A percentile compares a stretch with the other conserved stretches of the same genome.
Conservation (phyloP, 2,888 invertebrate species). For the Dysmachus trigonus region DNA sequence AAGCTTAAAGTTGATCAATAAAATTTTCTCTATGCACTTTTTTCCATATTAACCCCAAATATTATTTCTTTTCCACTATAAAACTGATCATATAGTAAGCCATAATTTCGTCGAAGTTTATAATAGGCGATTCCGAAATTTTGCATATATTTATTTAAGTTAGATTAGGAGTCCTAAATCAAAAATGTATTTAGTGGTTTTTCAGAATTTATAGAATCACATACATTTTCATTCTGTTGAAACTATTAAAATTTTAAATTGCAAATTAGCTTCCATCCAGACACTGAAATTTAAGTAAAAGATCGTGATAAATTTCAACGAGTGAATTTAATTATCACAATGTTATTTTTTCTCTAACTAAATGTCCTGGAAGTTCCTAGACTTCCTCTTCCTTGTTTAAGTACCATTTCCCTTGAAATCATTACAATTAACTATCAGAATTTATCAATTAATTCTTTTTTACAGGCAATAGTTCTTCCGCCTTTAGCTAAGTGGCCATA, state of each 20-base stretch:
- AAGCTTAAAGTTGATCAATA: no score
- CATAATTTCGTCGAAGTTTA: not conserved
- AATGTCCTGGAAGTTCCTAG: not conserved
- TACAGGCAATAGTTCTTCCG: conserved; percentile 93
- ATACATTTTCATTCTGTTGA: not conserved
- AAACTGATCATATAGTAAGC: not conserved
- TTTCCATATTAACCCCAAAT: no score
- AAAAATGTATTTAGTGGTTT: not conserved
- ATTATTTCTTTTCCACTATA: no score
- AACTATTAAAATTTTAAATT: not conserved
- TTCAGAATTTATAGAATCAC: not conserved
- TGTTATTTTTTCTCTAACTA: not conserved
- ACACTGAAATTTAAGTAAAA: not conserved
- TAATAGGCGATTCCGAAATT: no score
- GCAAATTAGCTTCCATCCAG: not conserved
- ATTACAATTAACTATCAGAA: not conserved
- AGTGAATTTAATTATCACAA: not conserved
- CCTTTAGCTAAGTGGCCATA: conserved; percentile 98
- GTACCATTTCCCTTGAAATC: not conserved
- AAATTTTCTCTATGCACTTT: no score
- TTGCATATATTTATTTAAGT: no score
- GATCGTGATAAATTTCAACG: not conserved
- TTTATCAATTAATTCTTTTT: conserved; percentile 14
- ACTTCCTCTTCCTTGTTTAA: not conserved
- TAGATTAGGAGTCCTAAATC: not conserved